Base-by-base conservation (phyloP, 2,797 vertebrate species). In the Pteropus rufus region DNA sequence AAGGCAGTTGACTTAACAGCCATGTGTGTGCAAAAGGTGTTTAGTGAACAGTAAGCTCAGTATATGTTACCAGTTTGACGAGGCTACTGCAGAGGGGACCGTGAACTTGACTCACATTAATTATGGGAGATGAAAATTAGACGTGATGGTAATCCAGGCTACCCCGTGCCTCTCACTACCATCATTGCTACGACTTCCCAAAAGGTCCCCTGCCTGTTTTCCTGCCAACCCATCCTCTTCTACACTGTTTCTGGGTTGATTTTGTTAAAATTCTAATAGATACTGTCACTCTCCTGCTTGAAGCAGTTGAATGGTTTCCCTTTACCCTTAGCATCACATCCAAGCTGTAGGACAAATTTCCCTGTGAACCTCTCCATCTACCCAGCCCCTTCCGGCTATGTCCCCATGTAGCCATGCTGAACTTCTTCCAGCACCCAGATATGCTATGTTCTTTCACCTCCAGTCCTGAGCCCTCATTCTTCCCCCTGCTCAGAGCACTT, bases 1-100 rank as follows among this genome's bases (percentile, higher is more conserved):
- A 95, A 92, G 65, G 75, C 65, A 92, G 54, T 31, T 91, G 80
- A 19, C 46, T 87, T 82, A 87, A 94, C 5, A 76, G 88, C n/a
- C 62, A 75, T 49, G 14, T 49, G 36, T 56, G 9, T 44, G 21
- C 16, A 31, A 65, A 58, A 10, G 41, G 54, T 69, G 16, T 31
- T 60, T 52, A 84, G 80, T 89, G 65, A 93, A 52, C 26, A 92
- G 54, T 60, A 52, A 83, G 10, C 31, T 92, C 62, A n/a, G 23
- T 82, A 31, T 73, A 31, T 49, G 31, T 46, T 70, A 49, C 65
- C 9, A 44, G 19, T 92, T 41, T 79, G 73, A 73, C 65, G 65
- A 34, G 34, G 64, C 34, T 54, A 77, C 49, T 18, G 14, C 72
- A 83, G 76, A 84, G 65, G 67, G 58, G 82, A 83, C 81, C 1